phyloP scores from a whole-genome alignment of 2,797 vertebrate genomes.

The Notolepis coatsorum region DNA sequence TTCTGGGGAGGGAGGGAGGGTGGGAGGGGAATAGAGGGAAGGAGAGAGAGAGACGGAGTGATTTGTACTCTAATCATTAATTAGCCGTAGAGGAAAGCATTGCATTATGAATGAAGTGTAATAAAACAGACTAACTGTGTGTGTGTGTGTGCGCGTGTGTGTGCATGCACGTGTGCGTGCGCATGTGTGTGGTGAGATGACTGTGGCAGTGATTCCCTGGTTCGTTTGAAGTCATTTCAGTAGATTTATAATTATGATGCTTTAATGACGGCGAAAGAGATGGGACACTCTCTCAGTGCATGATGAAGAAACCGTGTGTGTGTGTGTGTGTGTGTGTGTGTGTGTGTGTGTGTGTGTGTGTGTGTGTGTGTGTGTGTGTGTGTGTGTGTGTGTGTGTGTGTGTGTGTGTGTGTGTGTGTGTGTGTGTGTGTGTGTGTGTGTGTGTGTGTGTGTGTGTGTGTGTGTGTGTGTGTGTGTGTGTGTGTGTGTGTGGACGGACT shows the following conservation, averaged over 20 bases:
- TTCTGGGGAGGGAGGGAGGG: background rate
- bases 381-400: constrained; percentile 12
- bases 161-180: too few relatives aligned
- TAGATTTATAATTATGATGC: background rate
- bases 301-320: background rate
- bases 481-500: background rate
- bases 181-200: constrained; percentile 13
- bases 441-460: background rate
- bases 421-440: background rate
- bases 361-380: constrained; percentile 3
- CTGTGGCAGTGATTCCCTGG: background rate
- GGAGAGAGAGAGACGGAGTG: constrained; percentile 14
- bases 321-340: constrained; percentile 15
- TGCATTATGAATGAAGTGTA: constrained; percentile 33
- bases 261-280: background rate
- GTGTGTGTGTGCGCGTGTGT: too few relatives aligned
- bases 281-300: background rate
- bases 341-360: constrained; percentile 9
- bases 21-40: constrained; percentile 21
- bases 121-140: constrained; percentile 14
- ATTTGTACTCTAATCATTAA: constrained; percentile 42
- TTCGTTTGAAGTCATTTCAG: constrained; percentile 6
- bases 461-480: background rate
- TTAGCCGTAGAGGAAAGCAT: constrained; percentile 36
- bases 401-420: constrained; percentile 9